phyloP scores from a whole-genome alignment of 1,140 invertebrate species.

The Elysia chlorotica region DNA sequence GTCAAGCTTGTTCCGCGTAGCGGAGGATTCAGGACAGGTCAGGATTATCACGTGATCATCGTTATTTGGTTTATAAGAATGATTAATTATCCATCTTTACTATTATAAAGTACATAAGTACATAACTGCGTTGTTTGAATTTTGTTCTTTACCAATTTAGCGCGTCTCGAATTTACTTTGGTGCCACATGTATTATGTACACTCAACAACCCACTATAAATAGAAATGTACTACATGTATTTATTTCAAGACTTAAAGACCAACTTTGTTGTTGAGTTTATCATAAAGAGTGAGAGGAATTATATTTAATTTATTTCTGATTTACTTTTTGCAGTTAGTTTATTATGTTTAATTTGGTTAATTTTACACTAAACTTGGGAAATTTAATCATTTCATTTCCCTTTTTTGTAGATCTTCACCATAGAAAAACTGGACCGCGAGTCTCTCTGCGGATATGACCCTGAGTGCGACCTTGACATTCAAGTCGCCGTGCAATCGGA shows the following conservation, averaged over 20 bases:
- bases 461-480: constrained; percentile 25
- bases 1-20: constrained; percentile 10
- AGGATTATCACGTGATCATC: no score
- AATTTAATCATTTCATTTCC: not conserved
- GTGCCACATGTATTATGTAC: not conserved
- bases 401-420: constrained; percentile 1
- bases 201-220: not conserved
- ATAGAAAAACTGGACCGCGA: constrained; percentile 16
- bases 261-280: no score
- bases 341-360: not conserved
- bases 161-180: not conserved
- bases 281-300: not conserved
- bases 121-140: no score
- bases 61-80: no score
- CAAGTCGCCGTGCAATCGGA: constrained; percentile 28
- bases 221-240: not conserved
- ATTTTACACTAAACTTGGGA: not conserved
- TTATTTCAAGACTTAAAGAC: not conserved
- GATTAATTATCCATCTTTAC: no score
- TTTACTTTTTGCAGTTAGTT: not conserved
- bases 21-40: constrained; percentile 18
- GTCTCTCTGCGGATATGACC: constrained; percentile 27
- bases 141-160: no score
- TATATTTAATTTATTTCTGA: not conserved
- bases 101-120: no score